phyloP scores from a whole-genome alignment of 2,888 invertebrate genomes.

The Mylabris sibirica region DNA sequence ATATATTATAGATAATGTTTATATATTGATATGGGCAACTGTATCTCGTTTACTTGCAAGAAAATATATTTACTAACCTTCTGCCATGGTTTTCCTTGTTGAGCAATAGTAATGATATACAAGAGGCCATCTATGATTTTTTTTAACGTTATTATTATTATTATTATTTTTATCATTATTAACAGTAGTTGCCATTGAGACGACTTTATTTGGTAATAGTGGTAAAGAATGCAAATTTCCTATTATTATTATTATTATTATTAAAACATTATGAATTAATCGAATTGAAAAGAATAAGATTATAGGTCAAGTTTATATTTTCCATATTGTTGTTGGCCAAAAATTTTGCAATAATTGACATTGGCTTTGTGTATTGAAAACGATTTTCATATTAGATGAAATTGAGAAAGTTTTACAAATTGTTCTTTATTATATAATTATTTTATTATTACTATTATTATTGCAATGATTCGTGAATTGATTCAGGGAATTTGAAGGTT shows the following conservation, averaged over 20 bases:
- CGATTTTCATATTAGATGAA: not conserved
- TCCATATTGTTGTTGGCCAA: slow-evolving; percentile 36
- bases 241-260: slow-evolving; percentile 1
- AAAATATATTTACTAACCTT: slow-evolving; percentile 51
- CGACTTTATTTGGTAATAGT: slow-evolving; percentile 48
- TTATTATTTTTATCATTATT: slow-evolving; percentile 33
- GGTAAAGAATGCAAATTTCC: slow-evolving; percentile 30
- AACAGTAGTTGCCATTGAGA: slow-evolving; percentile 55
- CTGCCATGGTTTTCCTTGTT: slow-evolving; percentile 55
- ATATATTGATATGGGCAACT: slow-evolving; percentile 37
- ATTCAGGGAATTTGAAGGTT: not conserved
- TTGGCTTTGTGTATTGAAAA: slow-evolving; percentile 28
- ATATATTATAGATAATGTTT: slow-evolving; percentile 27
- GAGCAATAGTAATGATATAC: slow-evolving; percentile 54
- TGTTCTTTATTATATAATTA: slow-evolving; percentile 13
- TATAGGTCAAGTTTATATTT: slow-evolving; percentile 43
- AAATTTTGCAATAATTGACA: slow-evolving; percentile 33
- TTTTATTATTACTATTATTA: not conserved
- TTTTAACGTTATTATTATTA: not conserved
- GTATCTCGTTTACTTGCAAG: slow-evolving; percentile 44
- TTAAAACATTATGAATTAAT: not conserved
- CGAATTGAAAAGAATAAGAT: slow-evolving; percentile 2
- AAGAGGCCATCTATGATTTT: slow-evolving; percentile 54
- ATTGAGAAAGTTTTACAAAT: not conserved
- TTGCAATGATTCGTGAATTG: not conserved